A percentile compares a stretch with the other conserved stretches of the same genome.
These are phyloP conservation scores for Eudemis profundana DNA, from an alignment of 2,888 invertebrate species.

Conservation along the genomic window DNA sequence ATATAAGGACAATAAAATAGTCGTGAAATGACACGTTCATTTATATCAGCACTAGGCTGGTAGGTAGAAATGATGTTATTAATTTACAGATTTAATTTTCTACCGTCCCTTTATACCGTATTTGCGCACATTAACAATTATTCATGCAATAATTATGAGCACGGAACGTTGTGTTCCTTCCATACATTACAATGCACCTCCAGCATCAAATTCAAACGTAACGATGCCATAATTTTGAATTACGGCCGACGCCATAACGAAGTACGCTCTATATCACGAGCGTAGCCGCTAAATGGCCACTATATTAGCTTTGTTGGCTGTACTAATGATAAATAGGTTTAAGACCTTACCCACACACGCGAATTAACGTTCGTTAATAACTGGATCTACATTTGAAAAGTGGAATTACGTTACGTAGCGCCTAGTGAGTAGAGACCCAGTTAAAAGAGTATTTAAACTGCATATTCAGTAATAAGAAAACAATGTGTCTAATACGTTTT, in stretches of 20 bases:
- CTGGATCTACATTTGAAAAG: not conserved
- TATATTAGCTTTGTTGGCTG: conserved; percentile 60
- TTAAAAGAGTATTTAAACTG: too few species aligned
- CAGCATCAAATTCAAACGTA: conserved; percentile 31
- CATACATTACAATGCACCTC: conserved; percentile 21
- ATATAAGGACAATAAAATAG: too few species aligned
- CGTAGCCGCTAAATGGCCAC: conserved; percentile 70
- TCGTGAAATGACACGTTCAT: too few species aligned
- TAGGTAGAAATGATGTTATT: not conserved
- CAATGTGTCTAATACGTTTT: too few species aligned
- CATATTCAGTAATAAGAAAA: too few species aligned
- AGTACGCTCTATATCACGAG: conserved; percentile 47
- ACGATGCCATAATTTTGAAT: conserved; percentile 36
- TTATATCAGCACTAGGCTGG: too few species aligned
- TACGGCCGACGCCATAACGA: conserved; percentile 30
- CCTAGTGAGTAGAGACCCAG: too few species aligned
- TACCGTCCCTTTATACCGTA: not conserved
- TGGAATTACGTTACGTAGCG: not conserved
- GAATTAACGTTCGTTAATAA: not conserved
- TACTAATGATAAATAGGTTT: conserved; percentile 43
- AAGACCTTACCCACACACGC: conserved; percentile 29
- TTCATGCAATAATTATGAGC: conserved; percentile 8
- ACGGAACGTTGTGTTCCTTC: not conserved
- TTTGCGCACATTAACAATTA: conserved; percentile 3
- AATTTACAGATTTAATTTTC: not conserved